A percentile compares a stretch with the other conserved stretches of the same genome.
Evolutionary conservation across 2,113 vertebrate genomes (phyloP).

Genomic region (Esox niger): DNA sequence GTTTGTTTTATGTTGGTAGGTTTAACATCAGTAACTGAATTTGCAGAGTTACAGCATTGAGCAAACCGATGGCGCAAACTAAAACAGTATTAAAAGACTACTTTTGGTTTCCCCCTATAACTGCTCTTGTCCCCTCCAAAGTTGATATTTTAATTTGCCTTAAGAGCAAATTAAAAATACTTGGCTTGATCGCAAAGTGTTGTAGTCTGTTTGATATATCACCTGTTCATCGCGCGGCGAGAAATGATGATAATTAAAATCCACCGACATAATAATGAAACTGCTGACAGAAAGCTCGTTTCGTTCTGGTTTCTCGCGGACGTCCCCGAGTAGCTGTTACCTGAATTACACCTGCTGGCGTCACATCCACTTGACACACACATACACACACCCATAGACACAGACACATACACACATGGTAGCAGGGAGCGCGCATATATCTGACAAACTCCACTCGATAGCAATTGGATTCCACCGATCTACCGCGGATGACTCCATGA

Average conservation of each 20-base stretch:
- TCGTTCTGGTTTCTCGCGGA: slow-evolving; percentile 23
- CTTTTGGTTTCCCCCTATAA: too few species aligned
- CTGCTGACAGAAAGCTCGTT: slow-evolving; percentile 42
- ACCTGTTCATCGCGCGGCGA: background rate
- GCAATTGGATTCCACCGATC: slow-evolving; percentile 50
- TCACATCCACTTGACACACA: slow-evolving; percentile 30
- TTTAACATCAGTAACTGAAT: too few species aligned
- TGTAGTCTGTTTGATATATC: background rate
- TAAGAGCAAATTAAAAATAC: background rate
- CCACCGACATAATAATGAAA: slow-evolving; percentile 35
- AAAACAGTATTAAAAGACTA: too few species aligned
- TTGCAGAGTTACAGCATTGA: too few species aligned
- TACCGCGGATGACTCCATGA: slow-evolving; percentile 36
- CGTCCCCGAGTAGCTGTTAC: slow-evolving; percentile 37
- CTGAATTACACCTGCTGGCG: slow-evolving; percentile 68
- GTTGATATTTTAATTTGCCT: too few species aligned
- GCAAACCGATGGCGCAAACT: too few species aligned
- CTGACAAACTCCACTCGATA: slow-evolving; percentile 24
- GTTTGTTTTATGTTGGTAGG: too few species aligned
- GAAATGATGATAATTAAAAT: background rate
- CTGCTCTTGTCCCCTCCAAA: too few species aligned
- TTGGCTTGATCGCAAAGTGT: background rate
- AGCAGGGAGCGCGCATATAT: slow-evolving; percentile 50
- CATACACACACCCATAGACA: slow-evolving; percentile 14
- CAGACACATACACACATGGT: slow-evolving; percentile 1